Evolutionary conservation across 2,888 invertebrate genomes (phyloP).

Genomic region (Phyto melanocephala): DNA sequence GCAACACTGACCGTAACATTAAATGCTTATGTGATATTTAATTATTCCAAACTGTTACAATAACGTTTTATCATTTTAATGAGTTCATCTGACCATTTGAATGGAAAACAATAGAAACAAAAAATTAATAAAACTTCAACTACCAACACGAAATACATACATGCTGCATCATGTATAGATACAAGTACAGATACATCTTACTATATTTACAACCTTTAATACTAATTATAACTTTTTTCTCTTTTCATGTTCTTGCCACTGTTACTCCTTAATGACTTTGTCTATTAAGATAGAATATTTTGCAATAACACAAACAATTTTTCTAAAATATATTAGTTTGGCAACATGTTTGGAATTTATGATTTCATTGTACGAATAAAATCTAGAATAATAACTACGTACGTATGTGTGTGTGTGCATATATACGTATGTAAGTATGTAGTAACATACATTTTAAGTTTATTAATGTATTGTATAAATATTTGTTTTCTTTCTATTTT

Average conservation of each 20-base stretch:
- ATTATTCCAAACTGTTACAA: slow-evolving; percentile 76
- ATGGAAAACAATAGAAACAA: slow-evolving; percentile 6
- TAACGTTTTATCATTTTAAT: slow-evolving; percentile 77
- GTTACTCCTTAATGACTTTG: slow-evolving; percentile 60
- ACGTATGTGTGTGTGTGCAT: neutral
- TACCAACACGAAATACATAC: neutral
- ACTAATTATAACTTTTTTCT: slow-evolving; percentile 62
- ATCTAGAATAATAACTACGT: neutral
- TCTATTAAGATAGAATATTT: slow-evolving; percentile 53
- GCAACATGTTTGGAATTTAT: slow-evolving; percentile 65
- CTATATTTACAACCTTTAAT: slow-evolving; percentile 42
- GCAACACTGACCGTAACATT: too few relatives aligned
- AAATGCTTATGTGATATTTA: slow-evolving; percentile 59
- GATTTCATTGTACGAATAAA: slow-evolving; percentile 53
- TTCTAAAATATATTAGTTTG: slow-evolving; percentile 50
- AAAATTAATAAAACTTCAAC: slow-evolving; percentile 23
- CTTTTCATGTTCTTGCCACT: slow-evolving; percentile 31
- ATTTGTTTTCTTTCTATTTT: too few relatives aligned
- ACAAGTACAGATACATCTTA: too few relatives aligned
- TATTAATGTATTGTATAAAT: too few relatives aligned
- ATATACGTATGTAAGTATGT: neutral
- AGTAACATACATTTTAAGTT: too few relatives aligned
- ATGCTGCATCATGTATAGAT: neutral
- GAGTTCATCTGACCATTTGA: slow-evolving; percentile 67
- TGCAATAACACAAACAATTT: slow-evolving; percentile 33